A percentile compares a stretch with the other conserved stretches of the same genome.
Conservation (phyloP, 2,113 vertebrate species). For the Pterophyllum scalare region DNA sequence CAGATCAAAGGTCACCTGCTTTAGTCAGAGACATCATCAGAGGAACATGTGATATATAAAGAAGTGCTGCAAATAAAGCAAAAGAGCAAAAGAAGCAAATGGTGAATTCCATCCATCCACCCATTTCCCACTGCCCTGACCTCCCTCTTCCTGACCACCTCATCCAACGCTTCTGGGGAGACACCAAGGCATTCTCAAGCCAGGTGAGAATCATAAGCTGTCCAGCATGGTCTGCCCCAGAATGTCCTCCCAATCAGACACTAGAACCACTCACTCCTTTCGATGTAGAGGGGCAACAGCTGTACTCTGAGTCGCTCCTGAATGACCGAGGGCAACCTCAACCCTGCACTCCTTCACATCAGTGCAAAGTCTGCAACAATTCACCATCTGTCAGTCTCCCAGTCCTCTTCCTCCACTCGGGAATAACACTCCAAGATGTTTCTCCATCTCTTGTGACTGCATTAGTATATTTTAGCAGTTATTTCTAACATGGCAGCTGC, state of each 20-base stretch:
- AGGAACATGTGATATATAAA: neutral
- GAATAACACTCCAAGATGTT: neutral
- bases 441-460: neutral
- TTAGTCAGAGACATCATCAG: neutral
- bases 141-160: neutral
- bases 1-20: neutral
- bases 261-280: neutral
- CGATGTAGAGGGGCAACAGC: neutral
- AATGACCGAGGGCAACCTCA: neutral
- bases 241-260: neutral
- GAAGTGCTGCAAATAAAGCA: fast-evolving
- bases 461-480: neutral
- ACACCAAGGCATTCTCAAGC: neutral
- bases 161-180: neutral
- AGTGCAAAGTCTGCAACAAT: neutral
- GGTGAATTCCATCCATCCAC: neutral
- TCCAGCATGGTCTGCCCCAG: neutral
- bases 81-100: neutral
- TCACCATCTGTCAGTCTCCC: neutral
- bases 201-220: too few species aligned
- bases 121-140: neutral
- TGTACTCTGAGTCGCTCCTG: neutral
- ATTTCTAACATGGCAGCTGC: neutral
- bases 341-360: fast-evolving
- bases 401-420: neutral